These are phyloP conservation scores for Aspiorhynchus laticeps DNA, from an alignment of 2,113 vertebrate genomes.

Conservation along the genomic window DNA sequence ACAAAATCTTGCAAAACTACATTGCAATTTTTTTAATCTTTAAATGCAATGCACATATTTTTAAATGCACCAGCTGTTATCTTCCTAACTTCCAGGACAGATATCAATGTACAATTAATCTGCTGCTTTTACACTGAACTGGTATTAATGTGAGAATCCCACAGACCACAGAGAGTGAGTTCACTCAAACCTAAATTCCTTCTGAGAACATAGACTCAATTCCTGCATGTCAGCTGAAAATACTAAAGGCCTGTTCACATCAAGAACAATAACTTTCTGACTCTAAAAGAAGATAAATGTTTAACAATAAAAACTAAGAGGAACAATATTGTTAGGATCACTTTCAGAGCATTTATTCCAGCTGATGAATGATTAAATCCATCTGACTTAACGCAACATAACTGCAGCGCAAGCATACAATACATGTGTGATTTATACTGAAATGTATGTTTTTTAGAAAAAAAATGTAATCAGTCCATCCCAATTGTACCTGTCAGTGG, in stretches of 20 bases:
- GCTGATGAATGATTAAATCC: neutral
- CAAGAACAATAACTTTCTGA: neutral
- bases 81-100: neutral
- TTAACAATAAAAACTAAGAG: neutral
- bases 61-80: neutral
- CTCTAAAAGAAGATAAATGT: neutral
- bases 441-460: neutral
- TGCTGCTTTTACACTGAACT: neutral
- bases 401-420: neutral
- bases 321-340: neutral
- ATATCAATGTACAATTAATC: neutral
- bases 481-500: neutral
- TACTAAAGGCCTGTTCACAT: neutral
- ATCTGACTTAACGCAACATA: neutral
- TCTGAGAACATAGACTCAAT: neutral
- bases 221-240: neutral
- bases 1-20: too few species aligned
- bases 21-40: neutral
- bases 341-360: neutral
- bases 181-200: neutral
- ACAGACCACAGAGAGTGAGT: neutral
- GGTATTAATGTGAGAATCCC: neutral
- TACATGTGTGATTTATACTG: neutral
- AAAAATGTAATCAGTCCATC: neutral
- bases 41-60: neutral